phyloP scores from a whole-genome alignment of 2,113 vertebrate genomes.

The Pitta sordida region DNA sequence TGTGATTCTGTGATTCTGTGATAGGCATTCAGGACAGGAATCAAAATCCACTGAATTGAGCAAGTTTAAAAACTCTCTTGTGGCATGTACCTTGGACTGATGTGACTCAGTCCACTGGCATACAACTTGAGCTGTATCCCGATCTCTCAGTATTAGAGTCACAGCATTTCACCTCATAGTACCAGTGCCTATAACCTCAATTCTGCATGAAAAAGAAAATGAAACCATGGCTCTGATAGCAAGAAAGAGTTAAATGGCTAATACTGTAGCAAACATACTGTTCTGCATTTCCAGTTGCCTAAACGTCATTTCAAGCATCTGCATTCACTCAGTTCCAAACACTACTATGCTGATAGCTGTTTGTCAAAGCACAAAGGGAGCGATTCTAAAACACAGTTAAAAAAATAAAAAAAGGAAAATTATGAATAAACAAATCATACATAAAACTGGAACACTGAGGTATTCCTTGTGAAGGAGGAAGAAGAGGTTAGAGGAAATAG shows the following conservation, averaged over 20 bases:
- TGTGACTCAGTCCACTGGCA: background rate
- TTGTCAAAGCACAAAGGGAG: slow-evolving; percentile 52
- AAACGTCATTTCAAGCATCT: slow-evolving; percentile 44
- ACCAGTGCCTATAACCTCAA: background rate
- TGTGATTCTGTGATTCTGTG: too few relatives aligned
- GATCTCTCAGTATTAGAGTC: background rate
- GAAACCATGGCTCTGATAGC: background rate
- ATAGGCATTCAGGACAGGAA: background rate
- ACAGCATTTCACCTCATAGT: background rate
- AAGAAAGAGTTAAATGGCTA: slow-evolving; percentile 1
- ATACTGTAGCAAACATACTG: background rate
- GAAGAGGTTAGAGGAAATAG: background rate
- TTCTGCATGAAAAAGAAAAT: background rate
- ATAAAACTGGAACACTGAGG: slow-evolving; percentile 6
- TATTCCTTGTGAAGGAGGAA: background rate
- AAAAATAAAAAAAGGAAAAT: slow-evolving; percentile 10
- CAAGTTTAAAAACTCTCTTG: background rate
- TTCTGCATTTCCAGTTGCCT: background rate
- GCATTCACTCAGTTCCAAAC: slow-evolving; percentile 24
- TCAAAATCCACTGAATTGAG: background rate
- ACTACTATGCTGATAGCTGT: slow-evolving; percentile 30
- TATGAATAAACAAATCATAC: slow-evolving; percentile 29
- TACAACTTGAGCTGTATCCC: background rate
- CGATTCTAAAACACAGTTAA: background rate
- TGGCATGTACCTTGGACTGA: background rate